Evolutionary conservation across 2,797 vertebrate genomes (phyloP), one percentile per base, ranked within the genome.

Genomic region (Acrossocheilus fasciatus): DNA sequence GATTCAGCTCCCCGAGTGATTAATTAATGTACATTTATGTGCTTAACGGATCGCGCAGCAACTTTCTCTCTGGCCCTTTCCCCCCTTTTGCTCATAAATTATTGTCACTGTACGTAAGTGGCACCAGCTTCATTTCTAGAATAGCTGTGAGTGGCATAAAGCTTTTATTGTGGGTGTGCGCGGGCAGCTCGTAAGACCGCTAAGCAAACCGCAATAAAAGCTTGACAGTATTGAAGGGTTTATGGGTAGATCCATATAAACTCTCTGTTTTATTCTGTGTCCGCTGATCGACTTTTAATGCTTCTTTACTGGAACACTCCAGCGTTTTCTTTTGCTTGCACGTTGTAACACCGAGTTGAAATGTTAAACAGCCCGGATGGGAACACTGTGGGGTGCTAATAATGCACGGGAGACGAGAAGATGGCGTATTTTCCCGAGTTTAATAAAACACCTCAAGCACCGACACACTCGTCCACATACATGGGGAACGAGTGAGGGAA

Each of bases 1-100:
- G 75, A 81, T 81, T 78, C 47, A 66, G 84, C 91, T 93, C 91
- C 94, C 91, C 90, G 52, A 92, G 93, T 94, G 93, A 94, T 93
- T 94, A 92, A 96, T 95, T 93, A 92, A 93, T 92, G 92, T 91
- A 90, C 91, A 93, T 94, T 94, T 90, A 92, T 93, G 88, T 91
- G 89, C 89, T 88, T 89, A 94, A 92, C 88, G 91, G 89, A 93
- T 91, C 83, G 20, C 59, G 80, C 86, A 75, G 87, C 92, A 91
- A 89, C 84, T 39, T 89, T 87, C 66, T 73, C 82, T 74, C 62
- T 23, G 17, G 41, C 64, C 85, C 14, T 52, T 83, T 83, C 88
- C 82, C 70, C 76, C 86, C 74, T 64, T 88, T 93, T 86, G 43
- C 89, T 94, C 90, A 81, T 94, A 92, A 92, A 93, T 94, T 92